Evolutionary conservation across 23 tunicate species (phyloP).

Genomic region (Aplidium turbinatum): DNA sequence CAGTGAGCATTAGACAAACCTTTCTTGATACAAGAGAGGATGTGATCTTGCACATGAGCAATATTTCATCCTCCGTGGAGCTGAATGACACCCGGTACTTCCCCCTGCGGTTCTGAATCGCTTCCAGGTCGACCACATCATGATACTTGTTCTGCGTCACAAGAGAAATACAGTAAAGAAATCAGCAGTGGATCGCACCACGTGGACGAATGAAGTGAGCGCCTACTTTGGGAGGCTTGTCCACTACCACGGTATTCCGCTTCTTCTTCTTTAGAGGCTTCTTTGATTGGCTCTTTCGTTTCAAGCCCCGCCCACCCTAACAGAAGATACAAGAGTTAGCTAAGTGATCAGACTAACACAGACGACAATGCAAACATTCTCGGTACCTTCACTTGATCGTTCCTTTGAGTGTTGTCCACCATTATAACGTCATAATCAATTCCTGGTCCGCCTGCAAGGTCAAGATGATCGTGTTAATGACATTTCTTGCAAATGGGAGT

Average conservation of each 20-base stretch:
- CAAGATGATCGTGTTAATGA: background rate
- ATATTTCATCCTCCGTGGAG: conserved; percentile 56
- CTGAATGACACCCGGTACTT: conserved; percentile 43
- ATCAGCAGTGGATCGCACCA: too few species aligned
- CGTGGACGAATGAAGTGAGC: too few species aligned
- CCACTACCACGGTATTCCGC: background rate
- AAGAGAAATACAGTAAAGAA: too few species aligned
- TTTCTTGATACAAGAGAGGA: conserved; percentile 28
- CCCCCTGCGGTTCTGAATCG: conserved; percentile 39
- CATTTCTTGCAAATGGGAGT: too few species aligned
- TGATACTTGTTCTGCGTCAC: too few species aligned
- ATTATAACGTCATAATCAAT: conserved; percentile 41
- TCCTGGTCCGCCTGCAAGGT: background rate
- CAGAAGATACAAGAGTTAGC: background rate
- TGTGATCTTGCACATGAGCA: conserved; percentile 62
- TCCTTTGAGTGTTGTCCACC: conserved; percentile 63
- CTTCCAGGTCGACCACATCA: conserved; percentile 53
- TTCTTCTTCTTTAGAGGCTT: background rate
- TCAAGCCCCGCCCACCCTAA: conserved; percentile 14
- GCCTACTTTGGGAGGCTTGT: too few species aligned
- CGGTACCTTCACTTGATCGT: conserved; percentile 70
- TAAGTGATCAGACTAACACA: too few species aligned
- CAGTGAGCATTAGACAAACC: too few species aligned
- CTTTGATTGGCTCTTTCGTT: background rate
- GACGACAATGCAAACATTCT: too few species aligned